Conservation (phyloP, 2,113 vertebrate species). For the Megaptera novaeangliae region DNA sequence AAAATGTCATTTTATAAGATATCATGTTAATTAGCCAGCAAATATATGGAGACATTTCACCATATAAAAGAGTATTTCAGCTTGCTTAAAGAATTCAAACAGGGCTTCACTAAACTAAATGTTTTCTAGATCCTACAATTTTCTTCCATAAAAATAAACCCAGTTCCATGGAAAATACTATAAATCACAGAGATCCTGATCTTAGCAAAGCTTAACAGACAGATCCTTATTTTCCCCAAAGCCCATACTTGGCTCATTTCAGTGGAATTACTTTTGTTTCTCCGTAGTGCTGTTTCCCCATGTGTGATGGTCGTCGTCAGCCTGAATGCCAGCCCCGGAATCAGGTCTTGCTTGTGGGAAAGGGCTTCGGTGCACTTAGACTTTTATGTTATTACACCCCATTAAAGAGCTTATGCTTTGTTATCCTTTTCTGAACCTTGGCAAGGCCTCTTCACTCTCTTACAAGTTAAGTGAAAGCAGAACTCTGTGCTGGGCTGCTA, state of each 20-base stretch:
- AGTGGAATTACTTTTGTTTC: neutral
- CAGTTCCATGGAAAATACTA: neutral
- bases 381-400: constrained; percentile 69
- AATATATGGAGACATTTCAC: neutral
- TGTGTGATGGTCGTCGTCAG: neutral
- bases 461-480: constrained; percentile 66
- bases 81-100: neutral
- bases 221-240: neutral
- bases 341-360: constrained; percentile 62
- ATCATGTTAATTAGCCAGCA: neutral
- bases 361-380: constrained; percentile 46
- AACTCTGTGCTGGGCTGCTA: constrained; percentile 30
- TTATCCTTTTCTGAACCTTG: constrained; percentile 66
- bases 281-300: neutral
- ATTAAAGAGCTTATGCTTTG: constrained; percentile 70
- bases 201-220: neutral
- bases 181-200: neutral
- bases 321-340: constrained; percentile 9
- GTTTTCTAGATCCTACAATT: neutral
- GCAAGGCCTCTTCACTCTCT: constrained; percentile 62
- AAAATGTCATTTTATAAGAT: neutral
- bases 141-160: neutral
- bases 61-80: neutral
- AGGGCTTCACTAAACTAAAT: neutral
- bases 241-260: neutral